Base-by-base conservation (phyloP, 2,113 vertebrate genomes). In the Onychorhynchus coronatus region DNA sequence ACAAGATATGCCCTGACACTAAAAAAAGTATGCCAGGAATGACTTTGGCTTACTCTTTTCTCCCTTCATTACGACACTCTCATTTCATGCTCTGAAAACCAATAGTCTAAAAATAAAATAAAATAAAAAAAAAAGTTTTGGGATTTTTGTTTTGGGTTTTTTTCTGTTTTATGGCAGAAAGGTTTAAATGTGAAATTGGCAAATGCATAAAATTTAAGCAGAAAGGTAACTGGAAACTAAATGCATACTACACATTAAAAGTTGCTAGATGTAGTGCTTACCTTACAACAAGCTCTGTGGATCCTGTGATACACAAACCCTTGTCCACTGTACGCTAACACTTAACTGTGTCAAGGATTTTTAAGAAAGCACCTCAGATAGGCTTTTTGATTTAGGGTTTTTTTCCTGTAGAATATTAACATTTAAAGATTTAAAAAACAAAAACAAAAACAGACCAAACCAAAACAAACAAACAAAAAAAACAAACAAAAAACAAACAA, bases 201-300 rank as follows among this genome's bases (percentile, higher is more conserved):
- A 25, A 16, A n/a, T 24, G 1, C 20, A 44, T 53, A n/a, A 71
- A 46, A 62, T 24, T 52, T 4, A n/a, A n/a, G 20, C 49, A 61
- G 53, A 63, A 49, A 20, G 16, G 8, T 75, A 88, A 68, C 12
- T 42, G 21, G 18, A 27, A 75, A 70, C 6, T 30, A 73, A 92
- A 17, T 41, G 3, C 9, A 58, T 2, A 1, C 6, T 58, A 5
- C 39, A 9, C 10, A 12, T 70, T 53, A 30, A 82, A 58, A 76
- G 28, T 18, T 3, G 0, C 33, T 49, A 41, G 14, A 21, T 24
- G 12, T 4, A 62, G 4, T n/a, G 6, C 20, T 6, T 55, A 44
- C 16, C 13, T 42, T 72, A 41, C 14, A 90, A 16, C 5, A 66
- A 47, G 3, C 11, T 21, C 28, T 42, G 20, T 4, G 72, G 53